These are phyloP conservation scores for Galbula dea DNA, from an alignment of 2,113 vertebrate species.

Conservation along the genomic window DNA sequence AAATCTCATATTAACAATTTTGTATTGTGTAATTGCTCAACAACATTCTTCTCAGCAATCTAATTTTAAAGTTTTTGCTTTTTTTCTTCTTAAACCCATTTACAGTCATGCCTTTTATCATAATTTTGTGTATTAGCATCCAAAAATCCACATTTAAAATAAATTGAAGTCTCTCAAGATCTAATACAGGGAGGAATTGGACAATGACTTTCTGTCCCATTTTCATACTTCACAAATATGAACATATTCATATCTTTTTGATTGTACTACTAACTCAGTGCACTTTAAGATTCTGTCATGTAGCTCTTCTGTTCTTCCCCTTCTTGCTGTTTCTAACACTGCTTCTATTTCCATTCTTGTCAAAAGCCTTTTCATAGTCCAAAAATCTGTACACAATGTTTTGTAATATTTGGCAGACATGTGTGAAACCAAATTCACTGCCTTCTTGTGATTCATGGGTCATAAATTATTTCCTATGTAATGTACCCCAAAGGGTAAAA, in stretches of 20 bases:
- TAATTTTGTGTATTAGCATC: neutral
- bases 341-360: slow-evolving; percentile 71
- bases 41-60: neutral
- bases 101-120: slow-evolving; percentile 7
- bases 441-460: slow-evolving; percentile 74
- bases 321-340: slow-evolving; percentile 65
- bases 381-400: slow-evolving; percentile 71
- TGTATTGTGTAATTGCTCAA: slow-evolving; percentile 11
- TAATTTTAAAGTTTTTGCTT: neutral
- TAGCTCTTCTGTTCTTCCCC: slow-evolving; percentile 62
- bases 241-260: slow-evolving; percentile 53
- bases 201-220: slow-evolving; percentile 38
- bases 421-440: slow-evolving; percentile 74
- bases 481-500: slow-evolving; percentile 70
- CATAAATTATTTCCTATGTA: slow-evolving; percentile 74
- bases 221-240: slow-evolving; percentile 42
- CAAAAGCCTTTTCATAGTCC: slow-evolving; percentile 77
- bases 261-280: slow-evolving; percentile 54
- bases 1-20: neutral
- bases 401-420: slow-evolving; percentile 75
- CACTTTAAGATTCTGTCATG: slow-evolving; percentile 54
- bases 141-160: slow-evolving; percentile 23
- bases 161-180: slow-evolving; percentile 30
- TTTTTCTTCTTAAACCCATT: neutral
- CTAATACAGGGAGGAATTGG: slow-evolving; percentile 33